phyloP scores from a whole-genome alignment of 2,888 invertebrate genomes.

The Lasioglossum vierecki region DNA sequence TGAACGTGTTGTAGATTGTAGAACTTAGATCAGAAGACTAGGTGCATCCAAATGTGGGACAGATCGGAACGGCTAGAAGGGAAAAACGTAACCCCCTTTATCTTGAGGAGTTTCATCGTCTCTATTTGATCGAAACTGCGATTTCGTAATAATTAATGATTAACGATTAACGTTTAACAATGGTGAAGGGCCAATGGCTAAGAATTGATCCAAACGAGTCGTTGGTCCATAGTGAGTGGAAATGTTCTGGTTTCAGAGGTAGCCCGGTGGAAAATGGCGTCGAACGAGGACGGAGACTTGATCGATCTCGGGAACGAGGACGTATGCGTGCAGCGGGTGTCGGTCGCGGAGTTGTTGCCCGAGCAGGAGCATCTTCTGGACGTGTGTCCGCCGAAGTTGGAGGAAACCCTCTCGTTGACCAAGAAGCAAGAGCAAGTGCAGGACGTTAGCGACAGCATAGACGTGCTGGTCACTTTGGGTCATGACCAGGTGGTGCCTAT shows the following conservation, averaged over 20 bases:
- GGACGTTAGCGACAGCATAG: conserved; percentile 65
- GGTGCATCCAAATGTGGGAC: conserved; percentile 48
- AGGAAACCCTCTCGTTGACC: conserved; percentile 80
- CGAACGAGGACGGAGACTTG: conserved; percentile 78
- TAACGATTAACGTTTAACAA: background rate
- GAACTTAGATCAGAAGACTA: background rate
- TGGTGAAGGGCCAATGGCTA: background rate
- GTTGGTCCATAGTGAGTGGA: background rate
- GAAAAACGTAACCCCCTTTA: conserved; percentile 52
- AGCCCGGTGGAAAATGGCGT: conserved; percentile 72
- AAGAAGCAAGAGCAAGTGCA: conserved; percentile 72
- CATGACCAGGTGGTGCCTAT: conserved; percentile 81
- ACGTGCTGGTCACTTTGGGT: conserved; percentile 80
- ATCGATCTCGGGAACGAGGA: conserved; percentile 80
- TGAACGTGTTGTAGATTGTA: background rate
- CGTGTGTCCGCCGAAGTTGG: conserved; percentile 81
- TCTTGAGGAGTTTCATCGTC: conserved; percentile 16
- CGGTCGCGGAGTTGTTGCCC: conserved; percentile 68
- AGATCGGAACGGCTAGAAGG: conserved; percentile 52
- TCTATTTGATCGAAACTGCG: background rate
- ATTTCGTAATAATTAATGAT: background rate
- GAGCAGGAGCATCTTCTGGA: conserved; percentile 82
- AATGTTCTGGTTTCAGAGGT: conserved; percentile 42
- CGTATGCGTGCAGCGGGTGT: conserved; percentile 65
- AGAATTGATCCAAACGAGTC: background rate